A percentile compares a stretch with the other conserved stretches of the same genome.
Evolutionary conservation across 2,113 vertebrate species (phyloP).

Genomic region (Alethe castanea): DNA sequence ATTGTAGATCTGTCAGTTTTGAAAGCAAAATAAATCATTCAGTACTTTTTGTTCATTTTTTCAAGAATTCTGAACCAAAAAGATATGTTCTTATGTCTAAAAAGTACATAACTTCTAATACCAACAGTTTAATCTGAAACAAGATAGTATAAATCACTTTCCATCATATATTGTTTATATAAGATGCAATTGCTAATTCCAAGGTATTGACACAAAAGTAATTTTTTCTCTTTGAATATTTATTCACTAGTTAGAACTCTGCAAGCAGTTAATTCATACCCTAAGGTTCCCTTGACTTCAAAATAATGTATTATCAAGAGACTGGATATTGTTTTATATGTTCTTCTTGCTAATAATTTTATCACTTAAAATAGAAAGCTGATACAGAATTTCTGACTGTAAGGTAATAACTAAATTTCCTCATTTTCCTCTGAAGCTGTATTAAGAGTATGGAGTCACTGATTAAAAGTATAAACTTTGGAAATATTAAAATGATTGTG

Average conservation of each 20-base stretch:
- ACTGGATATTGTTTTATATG: neutral
- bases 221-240: neutral
- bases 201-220: neutral
- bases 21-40: neutral
- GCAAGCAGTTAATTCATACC: neutral
- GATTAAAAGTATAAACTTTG: neutral
- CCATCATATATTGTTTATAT: neutral
- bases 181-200: neutral
- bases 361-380: neutral
- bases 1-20: neutral
- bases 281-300: neutral
- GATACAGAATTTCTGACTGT: neutral
- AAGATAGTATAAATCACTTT: neutral
- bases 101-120: neutral
- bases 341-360: neutral
- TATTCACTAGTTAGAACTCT: neutral
- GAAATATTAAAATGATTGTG: neutral
- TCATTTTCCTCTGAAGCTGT: neutral
- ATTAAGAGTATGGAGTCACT: neutral
- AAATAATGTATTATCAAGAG: neutral
- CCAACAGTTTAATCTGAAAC: neutral
- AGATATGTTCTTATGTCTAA: neutral
- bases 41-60: neutral
- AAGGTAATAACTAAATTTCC: neutral
- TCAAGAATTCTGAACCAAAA: neutral